phyloP scores from a whole-genome alignment of 2,888 invertebrate genomes.

The Pyrgus malvae region DNA sequence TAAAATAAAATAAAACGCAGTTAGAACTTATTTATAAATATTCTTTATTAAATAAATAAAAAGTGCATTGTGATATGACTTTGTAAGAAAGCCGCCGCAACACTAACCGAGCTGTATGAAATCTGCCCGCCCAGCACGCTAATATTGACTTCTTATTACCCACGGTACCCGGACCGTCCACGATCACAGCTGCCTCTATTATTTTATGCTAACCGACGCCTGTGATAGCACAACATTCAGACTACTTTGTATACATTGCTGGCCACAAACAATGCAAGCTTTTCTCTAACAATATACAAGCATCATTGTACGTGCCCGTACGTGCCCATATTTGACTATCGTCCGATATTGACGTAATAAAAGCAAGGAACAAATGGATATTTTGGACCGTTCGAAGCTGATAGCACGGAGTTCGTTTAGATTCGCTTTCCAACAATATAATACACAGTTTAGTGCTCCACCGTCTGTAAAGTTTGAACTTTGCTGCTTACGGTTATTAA shows the following conservation, averaged over 20 bases:
- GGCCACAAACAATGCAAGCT: constrained; percentile 15
- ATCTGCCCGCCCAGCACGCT: constrained; percentile 67
- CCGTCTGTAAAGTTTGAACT: constrained; percentile 25
- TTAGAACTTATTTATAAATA: too few relatives aligned
- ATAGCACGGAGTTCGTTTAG: constrained; percentile 15
- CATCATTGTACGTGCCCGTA: constrained; percentile 21
- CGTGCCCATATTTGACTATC: constrained; percentile 22
- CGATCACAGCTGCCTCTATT: constrained; percentile 28
- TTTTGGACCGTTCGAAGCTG: constrained; percentile 20
- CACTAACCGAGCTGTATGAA: constrained; percentile 35
- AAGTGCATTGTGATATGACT: too few relatives aligned
- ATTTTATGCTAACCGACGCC: constrained; percentile 22
- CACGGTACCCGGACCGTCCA: constrained; percentile 42
- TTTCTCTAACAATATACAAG: constrained; percentile 26
- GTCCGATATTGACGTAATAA: constrained; percentile 25
- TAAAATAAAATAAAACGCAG: too few relatives aligned
- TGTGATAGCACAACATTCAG: constrained; percentile 20
- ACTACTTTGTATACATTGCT: constrained; percentile 25
- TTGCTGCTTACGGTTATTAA: constrained; percentile 16
- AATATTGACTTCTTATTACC: constrained; percentile 58
- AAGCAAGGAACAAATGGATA: constrained; percentile 25
- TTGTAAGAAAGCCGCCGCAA: constrained; percentile 43
- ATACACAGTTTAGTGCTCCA: constrained; percentile 21
- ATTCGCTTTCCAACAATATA: constrained; percentile 20
- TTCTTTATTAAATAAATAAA: too few relatives aligned